Evolutionary conservation across 2,797 vertebrate genomes (phyloP), one percentile per base, ranked within the genome.

Genomic region (Thripadectes ignobilis): DNA sequence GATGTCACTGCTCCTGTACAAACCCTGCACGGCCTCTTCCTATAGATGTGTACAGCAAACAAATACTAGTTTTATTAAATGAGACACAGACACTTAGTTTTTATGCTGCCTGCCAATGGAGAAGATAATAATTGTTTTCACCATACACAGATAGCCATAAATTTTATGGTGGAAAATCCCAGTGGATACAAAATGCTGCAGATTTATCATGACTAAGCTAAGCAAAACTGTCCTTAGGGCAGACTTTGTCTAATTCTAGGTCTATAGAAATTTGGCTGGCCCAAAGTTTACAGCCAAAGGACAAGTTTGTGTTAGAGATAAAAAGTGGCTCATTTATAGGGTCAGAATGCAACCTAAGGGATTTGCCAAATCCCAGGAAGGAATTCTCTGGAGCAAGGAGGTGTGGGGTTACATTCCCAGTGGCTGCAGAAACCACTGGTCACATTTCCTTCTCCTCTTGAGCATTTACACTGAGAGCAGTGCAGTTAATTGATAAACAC

Each of bases 21-120:
- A 96, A 79, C 62, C 36, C 49, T 62, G 41, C 48, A 55, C n/a
- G 71, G 39, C 24, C 38, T 76, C 61, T 85, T 93, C 48, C 30
- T 57, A 16, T 36, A 58, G 30, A 45, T 41, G n/a, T 69, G 22
- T 49, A 46, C 63, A 62, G 55, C 36, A 92, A 67, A 73, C 81
- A 93, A 95, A 90, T 75, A 92, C 41, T 79, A 81, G 38, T 63
- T 92, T 86, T 51, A 76, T 84, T 83, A 88, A 85, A 84, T 46
- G 55, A 85, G 58, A 72, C 54, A 59, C 19, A 73, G 81, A 39
- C 67, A 71, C 34, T 78, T 75, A 38, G 48, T 59, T 93, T 91
- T 85, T 86, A 45, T 74, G 22, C 57, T 93, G 30, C 51, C 68
- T 84, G 76, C 52, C 73, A 91, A 43, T 54, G 58, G 66, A 88